Base-by-base conservation (phyloP, 2,888 invertebrate species). In the Oligia strigilis region DNA sequence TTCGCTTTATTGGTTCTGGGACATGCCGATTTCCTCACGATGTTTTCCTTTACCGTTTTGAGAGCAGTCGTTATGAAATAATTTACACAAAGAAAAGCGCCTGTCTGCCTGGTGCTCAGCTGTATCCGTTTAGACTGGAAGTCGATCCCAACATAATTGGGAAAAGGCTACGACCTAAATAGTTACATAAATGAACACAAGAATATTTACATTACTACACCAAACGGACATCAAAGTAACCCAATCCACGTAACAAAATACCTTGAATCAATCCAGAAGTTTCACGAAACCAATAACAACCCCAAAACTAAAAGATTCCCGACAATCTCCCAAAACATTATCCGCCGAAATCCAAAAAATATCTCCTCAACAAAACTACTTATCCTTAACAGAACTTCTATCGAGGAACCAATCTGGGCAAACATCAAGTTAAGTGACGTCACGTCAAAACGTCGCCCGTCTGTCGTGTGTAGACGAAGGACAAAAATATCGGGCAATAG, bases 401-500 rank as follows among this genome's bases (percentile, higher is more conserved):
- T 83, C 83, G 77, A 70, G 46, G 66, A 65, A 67, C 77, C 83
- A 85, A 86, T 85, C 85, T 83, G 49, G 58, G 64, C 29, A 74
- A 67, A 85, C 84, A 67, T 85, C 70, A 49, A 52, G 78, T 43
- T 40, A 6, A 49, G 75, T 85, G 80, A 85, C 83, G 86, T 76
- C 67, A 85, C 55, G 86, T 85, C 85, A 81, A 86, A 85, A 77
- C 11, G 85, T 85, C 85, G 64, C 72, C 52, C 69, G 76, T 76
- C 82, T 19, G 67, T 81, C 78, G 52, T 23, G 66, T 58, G 69
- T 78, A 79, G 87, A 86, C 86, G 77, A 82, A 84, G 87, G 87
- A 87, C 84, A 72, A 75, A 84, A 81, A 84, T 78, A 87, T 82
- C 79, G 2, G n/a, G 83, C 77, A 64, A 87, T 84, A 74, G 79